Evolutionary conservation across 2,797 vertebrate genomes (phyloP), one percentile per base, ranked within the genome.

Genomic region (Sebastes miniatus): DNA sequence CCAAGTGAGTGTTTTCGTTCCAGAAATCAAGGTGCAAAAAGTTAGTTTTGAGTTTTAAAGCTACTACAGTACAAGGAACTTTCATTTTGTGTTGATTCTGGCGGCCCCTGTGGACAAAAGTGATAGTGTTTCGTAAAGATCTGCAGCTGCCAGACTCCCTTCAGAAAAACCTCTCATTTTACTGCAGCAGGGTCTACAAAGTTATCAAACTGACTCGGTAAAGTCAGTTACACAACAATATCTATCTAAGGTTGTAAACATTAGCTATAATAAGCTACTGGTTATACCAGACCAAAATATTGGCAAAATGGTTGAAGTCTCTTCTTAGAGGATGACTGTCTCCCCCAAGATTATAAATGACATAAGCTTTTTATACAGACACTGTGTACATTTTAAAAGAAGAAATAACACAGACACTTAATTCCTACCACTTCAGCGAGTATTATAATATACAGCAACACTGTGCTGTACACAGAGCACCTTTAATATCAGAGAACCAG

Each of bases 311-410:
- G 9, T 6, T 16, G 3, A 66, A 27, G 11, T 69, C 57, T 13
- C 8, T 10, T 13, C 8, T 9, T 27, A 63, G 32, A 74, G 3
- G 32, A 10, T 2, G 8, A 34, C 32, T 34, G 32, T 39, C 36
- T 43, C 39, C 14, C 39, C 14, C 0, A 43, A 43, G 39, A 43
- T 43, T 43, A 43, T 43, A 0, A 43, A 43, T 16, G 0, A 0
- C 39, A 16, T 43, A 43, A 43, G 6, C 39, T 43, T 16, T 43
- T 16, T 43, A 43, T 43, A 43, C 39, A 43, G 39, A 43, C 0
- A 43, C 39, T 43, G 39, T 16, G 14, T 16, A 43, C 14, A 6
- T 43, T 43, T 43, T 43, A 43, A 43, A 43, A 43, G 39, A 43
- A 43, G 39, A 43, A 43, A 43, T 43, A 43, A 43, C 39, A 43